A percentile compares a stretch with the other conserved stretches of the same genome.
These are phyloP conservation scores for Arrhamphus sclerolepis DNA, from an alignment of 2,797 vertebrate genomes.

Conservation along the genomic window DNA sequence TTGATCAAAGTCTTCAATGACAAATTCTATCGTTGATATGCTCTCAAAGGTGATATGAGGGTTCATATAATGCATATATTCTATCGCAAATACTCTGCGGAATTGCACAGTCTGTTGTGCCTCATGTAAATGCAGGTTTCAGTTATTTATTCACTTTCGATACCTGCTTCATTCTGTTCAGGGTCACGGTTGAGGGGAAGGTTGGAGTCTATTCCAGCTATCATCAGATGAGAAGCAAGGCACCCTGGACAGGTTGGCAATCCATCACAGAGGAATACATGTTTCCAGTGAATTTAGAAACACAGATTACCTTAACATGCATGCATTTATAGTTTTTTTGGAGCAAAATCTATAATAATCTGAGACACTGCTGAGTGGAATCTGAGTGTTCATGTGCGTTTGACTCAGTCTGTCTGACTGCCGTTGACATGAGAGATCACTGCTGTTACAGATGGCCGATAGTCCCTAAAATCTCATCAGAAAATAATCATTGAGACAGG, in stretches of 20 bases:
- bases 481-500: too few species aligned
- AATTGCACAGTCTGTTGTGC: slow-evolving; percentile 16
- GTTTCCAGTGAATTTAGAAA: background rate
- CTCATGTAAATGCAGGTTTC: slow-evolving; percentile 32
- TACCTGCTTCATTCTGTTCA: background rate
- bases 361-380: too few species aligned
- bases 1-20: too few species aligned
- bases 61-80: background rate
- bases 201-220: background rate
- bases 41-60: too few species aligned
- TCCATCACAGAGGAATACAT: background rate
- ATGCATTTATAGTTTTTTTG: too few species aligned
- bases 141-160: slow-evolving; percentile 5
- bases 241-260: background rate
- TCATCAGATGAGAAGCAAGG: background rate
- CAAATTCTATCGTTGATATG: too few species aligned
- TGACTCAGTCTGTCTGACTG: too few species aligned
- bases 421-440: too few species aligned
- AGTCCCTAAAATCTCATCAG: too few species aligned
- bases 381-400: too few species aligned
- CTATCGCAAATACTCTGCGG: slow-evolving; percentile 12
- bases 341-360: too few species aligned
- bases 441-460: too few species aligned
- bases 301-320: background rate
- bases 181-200: background rate